Conservation (phyloP, 1,140 invertebrate genomes). For the Drosophila lacertosa region DNA sequence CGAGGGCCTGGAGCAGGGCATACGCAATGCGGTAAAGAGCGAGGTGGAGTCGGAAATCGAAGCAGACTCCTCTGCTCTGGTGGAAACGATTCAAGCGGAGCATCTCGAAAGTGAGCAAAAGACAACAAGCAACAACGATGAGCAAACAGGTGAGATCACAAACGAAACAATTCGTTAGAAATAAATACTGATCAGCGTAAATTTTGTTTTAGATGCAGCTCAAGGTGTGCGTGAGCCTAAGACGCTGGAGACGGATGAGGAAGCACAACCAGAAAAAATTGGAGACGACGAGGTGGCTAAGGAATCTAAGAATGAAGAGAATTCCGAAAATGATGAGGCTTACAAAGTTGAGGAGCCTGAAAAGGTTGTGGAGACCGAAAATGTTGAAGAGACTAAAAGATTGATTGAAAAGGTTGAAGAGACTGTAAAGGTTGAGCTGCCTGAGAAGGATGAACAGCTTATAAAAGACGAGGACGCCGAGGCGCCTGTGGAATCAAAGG, state of each 20-base stretch:
- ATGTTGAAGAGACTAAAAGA: conserved; percentile 1
- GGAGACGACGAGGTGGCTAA: neutral
- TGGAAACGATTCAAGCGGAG: conserved; percentile 28
- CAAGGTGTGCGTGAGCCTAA: conserved; percentile 57
- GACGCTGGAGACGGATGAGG: conserved; percentile 31
- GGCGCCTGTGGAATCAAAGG: neutral
- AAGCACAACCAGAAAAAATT: neutral
- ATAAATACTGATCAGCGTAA: neutral
- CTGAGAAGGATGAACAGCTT: neutral
- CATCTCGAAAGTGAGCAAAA: conserved; percentile 4
- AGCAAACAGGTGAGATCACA: conserved; percentile 28
- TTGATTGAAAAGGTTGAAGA: neutral
- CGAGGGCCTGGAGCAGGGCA: conserved; percentile 61
- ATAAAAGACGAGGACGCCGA: neutral
- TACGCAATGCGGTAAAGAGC: conserved; percentile 65
- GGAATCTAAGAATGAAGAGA: neutral
- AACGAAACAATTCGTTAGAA: too few relatives aligned
- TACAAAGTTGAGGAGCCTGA: neutral
- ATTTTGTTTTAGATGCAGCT: conserved; percentile 12
- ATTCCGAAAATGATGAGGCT: neutral
- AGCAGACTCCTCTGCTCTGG: conserved; percentile 26
- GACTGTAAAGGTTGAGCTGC: neutral
- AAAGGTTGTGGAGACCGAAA: neutral
- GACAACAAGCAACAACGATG: conserved; percentile 9
- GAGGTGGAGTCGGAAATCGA: conserved; percentile 66